Evolutionary conservation across 2,113 vertebrate genomes (phyloP).

Genomic region (Vulpes vulpes): DNA sequence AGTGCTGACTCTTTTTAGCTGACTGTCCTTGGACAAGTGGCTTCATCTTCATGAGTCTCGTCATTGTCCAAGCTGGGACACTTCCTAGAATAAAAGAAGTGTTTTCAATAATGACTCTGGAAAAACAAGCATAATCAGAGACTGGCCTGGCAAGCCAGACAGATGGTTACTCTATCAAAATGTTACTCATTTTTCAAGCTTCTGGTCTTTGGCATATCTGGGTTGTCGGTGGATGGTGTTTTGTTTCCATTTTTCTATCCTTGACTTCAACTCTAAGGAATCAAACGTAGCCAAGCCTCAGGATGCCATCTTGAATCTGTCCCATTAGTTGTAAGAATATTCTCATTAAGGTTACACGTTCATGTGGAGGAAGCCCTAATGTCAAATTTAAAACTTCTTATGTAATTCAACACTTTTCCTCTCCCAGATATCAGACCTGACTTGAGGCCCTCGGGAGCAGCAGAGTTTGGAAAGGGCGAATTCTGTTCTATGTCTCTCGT

Average conservation of each 20-base stretch:
- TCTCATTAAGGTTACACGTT: not conserved
- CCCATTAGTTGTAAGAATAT: constrained; percentile 1
- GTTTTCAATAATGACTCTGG: not conserved
- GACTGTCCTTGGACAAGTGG: constrained; percentile 13
- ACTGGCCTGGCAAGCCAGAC: not conserved
- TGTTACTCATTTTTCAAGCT: not conserved
- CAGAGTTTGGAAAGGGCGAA: no score
- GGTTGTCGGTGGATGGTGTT: not conserved
- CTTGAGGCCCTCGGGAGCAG: not conserved
- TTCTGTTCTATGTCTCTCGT: not conserved
- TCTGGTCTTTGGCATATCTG: constrained; percentile 8
- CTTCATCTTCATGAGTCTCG: not conserved
- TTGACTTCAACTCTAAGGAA: not conserved
- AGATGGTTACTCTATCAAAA: not conserved
- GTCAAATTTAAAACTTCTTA: not conserved
- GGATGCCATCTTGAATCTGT: constrained; percentile 28
- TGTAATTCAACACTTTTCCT: not conserved
- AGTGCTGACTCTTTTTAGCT: not conserved
- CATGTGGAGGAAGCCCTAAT: not conserved
- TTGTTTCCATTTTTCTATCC: constrained; percentile 35
- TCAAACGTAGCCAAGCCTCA: not conserved
- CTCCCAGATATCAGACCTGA: not conserved
- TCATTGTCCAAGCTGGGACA: not conserved
- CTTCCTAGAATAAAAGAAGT: constrained; percentile 3
- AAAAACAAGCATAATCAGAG: not conserved